A percentile compares a stretch with the other conserved stretches of the same genome.
These are phyloP conservation scores for Poeciliopsis turneri DNA, from an alignment of 2,797 vertebrate species.

Conservation along the genomic window DNA sequence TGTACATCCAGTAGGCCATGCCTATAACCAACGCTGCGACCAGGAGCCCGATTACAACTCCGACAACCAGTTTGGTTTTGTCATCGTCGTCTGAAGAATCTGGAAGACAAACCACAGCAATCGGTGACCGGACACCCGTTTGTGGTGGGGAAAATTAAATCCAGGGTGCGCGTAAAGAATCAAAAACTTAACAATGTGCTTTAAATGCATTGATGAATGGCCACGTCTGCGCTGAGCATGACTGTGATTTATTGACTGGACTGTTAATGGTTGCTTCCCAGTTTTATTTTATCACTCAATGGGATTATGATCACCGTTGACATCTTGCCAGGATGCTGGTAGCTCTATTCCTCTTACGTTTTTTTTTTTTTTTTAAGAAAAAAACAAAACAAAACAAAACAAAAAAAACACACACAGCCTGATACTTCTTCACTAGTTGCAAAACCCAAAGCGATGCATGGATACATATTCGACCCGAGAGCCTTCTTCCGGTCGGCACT, in stretches of 20 bases:
- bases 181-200: constrained; percentile 20
- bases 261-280: constrained; percentile 47
- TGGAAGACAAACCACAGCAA: constrained; percentile 51
- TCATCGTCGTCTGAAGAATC: constrained; percentile 75
- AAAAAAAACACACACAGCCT: constrained; percentile 17
- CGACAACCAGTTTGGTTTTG: constrained; percentile 90
- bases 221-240: constrained; percentile 62
- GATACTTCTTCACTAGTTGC: constrained; percentile 28
- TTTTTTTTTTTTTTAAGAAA: background rate
- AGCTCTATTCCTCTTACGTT: constrained; percentile 59
- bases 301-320: constrained; percentile 59
- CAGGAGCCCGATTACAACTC: constrained; percentile 90
- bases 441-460: constrained; percentile 23
- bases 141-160: constrained; percentile 7
- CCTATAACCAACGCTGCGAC: constrained; percentile 86
- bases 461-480: constrained; percentile 39
- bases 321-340: constrained; percentile 81
- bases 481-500: constrained; percentile 20
- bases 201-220: constrained; percentile 62
- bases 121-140: background rate
- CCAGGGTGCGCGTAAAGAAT: constrained; percentile 6
- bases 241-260: constrained; percentile 55
- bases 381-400: background rate
- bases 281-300: constrained; percentile 48
- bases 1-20: constrained; percentile 89